These are phyloP conservation scores for Bolinopsis microptera DNA, from an alignment of 37 sponge, comb jelly and placozoan genomes.

Conservation along the genomic window DNA sequence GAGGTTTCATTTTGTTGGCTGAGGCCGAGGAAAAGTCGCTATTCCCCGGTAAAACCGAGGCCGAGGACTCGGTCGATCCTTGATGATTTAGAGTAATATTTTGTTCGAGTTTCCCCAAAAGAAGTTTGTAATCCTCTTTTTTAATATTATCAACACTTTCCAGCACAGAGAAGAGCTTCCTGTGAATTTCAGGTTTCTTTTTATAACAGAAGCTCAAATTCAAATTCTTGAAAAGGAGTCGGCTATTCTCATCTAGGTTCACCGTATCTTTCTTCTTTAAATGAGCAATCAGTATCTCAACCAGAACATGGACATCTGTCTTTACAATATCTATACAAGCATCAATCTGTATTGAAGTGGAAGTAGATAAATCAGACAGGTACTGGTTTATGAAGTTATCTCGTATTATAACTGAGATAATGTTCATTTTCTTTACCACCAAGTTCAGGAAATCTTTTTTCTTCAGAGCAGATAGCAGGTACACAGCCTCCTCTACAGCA, in stretches of 20 bases:
- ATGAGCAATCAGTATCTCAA: not conserved
- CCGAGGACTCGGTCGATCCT: no score
- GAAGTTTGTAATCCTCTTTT: not conserved
- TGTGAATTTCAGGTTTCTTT: not conserved
- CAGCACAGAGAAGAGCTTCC: not conserved
- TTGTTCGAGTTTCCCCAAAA: not conserved
- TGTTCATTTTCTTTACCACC: not conserved
- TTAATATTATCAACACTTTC: not conserved
- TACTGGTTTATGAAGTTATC: not conserved
- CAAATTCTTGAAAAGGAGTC: not conserved
- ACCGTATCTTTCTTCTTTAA: not conserved
- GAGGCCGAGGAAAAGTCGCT: not conserved
- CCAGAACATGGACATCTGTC: not conserved
- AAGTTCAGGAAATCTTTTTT: not conserved
- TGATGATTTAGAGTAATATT: no score
- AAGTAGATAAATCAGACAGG: not conserved
- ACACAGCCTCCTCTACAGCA: not conserved
- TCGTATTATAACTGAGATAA: not conserved
- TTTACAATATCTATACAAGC: not conserved
- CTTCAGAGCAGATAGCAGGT: not conserved
- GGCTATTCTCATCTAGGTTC: not conserved
- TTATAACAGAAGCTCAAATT: not conserved
- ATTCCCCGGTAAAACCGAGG: no score
- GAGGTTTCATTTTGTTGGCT: not conserved
- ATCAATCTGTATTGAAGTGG: not conserved